phyloP scores from a whole-genome alignment of 1,140 invertebrate species.

The Macrobrachium nipponense region DNA sequence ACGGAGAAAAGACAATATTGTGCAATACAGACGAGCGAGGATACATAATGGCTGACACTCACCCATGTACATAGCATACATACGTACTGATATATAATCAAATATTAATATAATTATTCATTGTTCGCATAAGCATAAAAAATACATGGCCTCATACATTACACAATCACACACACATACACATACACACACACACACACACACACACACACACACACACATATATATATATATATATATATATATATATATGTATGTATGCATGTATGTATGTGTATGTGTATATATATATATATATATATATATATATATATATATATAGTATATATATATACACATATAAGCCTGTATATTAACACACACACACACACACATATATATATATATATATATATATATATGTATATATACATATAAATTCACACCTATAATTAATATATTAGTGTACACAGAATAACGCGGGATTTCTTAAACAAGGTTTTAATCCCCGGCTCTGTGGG shows the following conservation, averaged over 20 bases:
- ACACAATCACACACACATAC: background rate
- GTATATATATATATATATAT: background rate
- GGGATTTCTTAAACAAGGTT: too few species aligned
- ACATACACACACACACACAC: background rate
- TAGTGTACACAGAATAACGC: background rate
- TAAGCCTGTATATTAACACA: too few species aligned
- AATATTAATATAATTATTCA: too few species aligned
- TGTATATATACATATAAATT: conserved; percentile 2
- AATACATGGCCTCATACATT: too few species aligned
- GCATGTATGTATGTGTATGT: too few species aligned
- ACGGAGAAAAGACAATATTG: too few species aligned
- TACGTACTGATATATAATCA: too few species aligned
- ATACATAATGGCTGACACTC: background rate
- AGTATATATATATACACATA: conserved; percentile 13
- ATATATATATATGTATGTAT: background rate
- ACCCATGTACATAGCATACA: background rate
- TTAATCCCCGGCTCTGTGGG: too few species aligned
- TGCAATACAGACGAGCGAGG: background rate
- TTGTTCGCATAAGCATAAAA: too few species aligned
- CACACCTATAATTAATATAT: background rate
- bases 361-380: background rate
- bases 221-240: conserved; percentile 6
- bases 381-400: conserved; percentile 9
- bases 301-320: conserved; percentile 2
- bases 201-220: too few species aligned